Percentiles rank a stretch among this genome's conserved stretches.
Conservation (phyloP, 2,797 vertebrate species). For the Rhodeus uyekii region DNA sequence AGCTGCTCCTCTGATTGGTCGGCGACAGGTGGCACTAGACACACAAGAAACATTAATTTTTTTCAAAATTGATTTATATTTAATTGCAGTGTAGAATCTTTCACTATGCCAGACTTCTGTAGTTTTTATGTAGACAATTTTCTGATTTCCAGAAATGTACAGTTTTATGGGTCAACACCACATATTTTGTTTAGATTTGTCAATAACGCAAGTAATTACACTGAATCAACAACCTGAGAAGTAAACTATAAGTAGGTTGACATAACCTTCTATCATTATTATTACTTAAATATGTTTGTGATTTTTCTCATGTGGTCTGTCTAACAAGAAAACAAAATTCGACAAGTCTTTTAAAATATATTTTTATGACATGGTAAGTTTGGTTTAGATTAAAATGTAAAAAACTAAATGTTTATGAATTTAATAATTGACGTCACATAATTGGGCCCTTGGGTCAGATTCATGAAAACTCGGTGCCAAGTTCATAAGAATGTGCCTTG, state of each 20-base stretch:
- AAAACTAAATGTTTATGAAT: background rate
- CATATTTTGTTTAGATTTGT: background rate
- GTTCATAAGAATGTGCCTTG: no score
- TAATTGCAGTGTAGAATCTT: background rate
- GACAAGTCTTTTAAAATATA: background rate
- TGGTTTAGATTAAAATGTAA: background rate
- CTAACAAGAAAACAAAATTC: no score
- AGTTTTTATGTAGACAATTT: background rate
- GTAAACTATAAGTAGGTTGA: no score
- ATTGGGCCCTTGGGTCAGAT: no score
- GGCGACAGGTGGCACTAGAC: slow-evolving; percentile 88
- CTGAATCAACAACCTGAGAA: no score
- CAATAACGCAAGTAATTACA: no score
- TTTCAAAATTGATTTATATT: background rate
- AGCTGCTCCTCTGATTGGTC: slow-evolving; percentile 93
- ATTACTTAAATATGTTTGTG: no score
- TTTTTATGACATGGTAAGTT: background rate
- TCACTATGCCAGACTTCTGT: no score
- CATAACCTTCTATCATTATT: no score
- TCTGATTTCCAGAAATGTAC: background rate
- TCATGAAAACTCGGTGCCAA: no score
- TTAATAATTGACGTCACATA: no score
- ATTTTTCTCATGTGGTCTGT: background rate
- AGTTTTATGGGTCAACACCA: background rate
- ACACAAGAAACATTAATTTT: background rate